Base-by-base conservation (phyloP, 2,797 vertebrate species). In the Limosa lapponica region DNA sequence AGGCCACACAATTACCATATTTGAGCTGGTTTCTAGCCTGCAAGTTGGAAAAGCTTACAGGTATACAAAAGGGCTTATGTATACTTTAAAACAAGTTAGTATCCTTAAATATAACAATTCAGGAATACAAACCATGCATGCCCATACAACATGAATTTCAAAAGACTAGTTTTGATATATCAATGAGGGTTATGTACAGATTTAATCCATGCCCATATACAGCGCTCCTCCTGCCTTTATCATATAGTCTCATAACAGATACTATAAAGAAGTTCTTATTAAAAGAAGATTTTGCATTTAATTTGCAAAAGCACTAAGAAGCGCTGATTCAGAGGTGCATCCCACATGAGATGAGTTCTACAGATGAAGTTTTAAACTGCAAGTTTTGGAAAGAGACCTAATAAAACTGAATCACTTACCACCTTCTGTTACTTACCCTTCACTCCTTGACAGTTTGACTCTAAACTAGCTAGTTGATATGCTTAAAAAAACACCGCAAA, bases 61-160 rank as follows among this genome's bases (percentile, higher is more conserved):
- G 2, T 25, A 66, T 16, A 14, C 6, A 25, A 30, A 57, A 52
- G 9, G 0, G 2, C 8, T 16, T 1, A 13, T 0, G 0, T 1
- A 6, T 16, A 57, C 32, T 57, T 82, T 67, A 75, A 61, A 93
- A 36, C 12, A 61, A 91, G 16, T 16, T n/a, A 15, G 10, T 51
- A 25, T 8, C 25, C 69, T 82, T 25, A 74, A 82, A 44, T 15
- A 4, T 9, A 88, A 20, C 6, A 27, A 17, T 2, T 28, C 10
- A 36, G 32, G 22, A 91, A 58, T 24, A 69, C 13, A 55, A 16
- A 3, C 5, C 15, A 34, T 0, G 0, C 1, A 4, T 0, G 2
- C 25, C 59, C 16, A 8, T 16, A 34, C 15, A 55, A 16, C 3
- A 8, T 1, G 6, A 3, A 43, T 27, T 72, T 52, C 23, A 61